Evolutionary conservation across 2,888 invertebrate species (phyloP), one percentile per base, ranked within the genome.

Genomic region (Taenaris catops): DNA sequence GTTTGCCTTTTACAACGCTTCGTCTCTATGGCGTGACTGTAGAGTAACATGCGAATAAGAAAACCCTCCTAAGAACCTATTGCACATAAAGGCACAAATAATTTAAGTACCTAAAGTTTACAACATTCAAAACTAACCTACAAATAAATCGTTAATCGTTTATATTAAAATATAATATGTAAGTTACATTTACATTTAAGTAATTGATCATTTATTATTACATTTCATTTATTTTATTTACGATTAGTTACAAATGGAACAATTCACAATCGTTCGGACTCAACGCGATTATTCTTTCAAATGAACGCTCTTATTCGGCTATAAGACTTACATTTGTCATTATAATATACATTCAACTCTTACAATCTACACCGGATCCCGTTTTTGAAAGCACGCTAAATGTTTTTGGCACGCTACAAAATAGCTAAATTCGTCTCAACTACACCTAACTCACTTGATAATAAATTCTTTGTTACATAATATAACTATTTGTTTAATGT

Each of bases 381-480:
- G 17, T 51, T 43, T 41, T 34, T 44, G 49, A 57, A 61, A 64
- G 67, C 64, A 63, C 59, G 63, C 58, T 69, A 67, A 53, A 19
- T 53, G 61, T 68, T 67, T 79, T 80, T 78, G 80, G 78, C 79
- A 78, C 78, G 51, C 70, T 64, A 68, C 63, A 66, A 61, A 18
- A 58, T 44, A 58, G 51, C 69, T 73, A 76, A 70, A 69, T 66
- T 63, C 65, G 65, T 61, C 54, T 51, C 44, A 51, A 41, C 52
- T 60, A 58, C 39, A 16, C 6, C 49, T 44, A 48, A 34, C n/a
- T n/a, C n/a, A 25, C 26, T 34, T 38, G 36, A 29, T 36, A 47
- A 27, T 41, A 38, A 35, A 36, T 34, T 55, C 48, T 39, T 31
- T 25, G 17, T 34, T 44, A 40, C 36, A 37, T n/a, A n/a, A n/a